Evolutionary conservation across 2,888 invertebrate species (phyloP).

Genomic region (Xestia c-nigrum): DNA sequence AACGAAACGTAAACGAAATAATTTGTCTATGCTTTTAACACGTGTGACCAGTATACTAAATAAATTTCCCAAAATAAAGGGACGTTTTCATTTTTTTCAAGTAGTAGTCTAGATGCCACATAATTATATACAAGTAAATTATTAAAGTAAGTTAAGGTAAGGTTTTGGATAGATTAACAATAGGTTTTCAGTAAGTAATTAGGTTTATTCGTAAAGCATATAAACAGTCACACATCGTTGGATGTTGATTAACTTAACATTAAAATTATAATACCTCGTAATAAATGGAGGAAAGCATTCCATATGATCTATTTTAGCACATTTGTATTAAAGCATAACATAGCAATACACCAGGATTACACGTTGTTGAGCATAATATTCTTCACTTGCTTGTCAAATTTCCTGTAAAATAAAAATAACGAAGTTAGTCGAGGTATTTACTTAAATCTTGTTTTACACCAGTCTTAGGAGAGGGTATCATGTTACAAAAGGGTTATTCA

Average conservation of each 20-base stretch:
- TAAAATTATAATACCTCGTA: slow-evolving; percentile 42
- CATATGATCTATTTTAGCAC: slow-evolving; percentile 37
- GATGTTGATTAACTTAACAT: slow-evolving; percentile 47
- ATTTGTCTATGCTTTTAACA: not conserved
- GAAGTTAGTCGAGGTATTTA: not conserved
- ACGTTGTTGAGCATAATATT: slow-evolving; percentile 90
- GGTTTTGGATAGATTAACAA: not conserved
- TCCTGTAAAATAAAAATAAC: slow-evolving; percentile 85
- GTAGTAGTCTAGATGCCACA: not conserved
- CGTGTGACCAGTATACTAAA: slow-evolving; percentile 12
- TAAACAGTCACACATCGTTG: slow-evolving; percentile 45
- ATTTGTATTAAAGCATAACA: slow-evolving; percentile 30
- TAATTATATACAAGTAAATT: not conserved
- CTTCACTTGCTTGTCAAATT: slow-evolving; percentile 92
- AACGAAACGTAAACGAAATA: slow-evolving; percentile 27
- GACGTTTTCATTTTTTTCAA: not conserved
- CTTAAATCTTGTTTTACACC: not conserved
- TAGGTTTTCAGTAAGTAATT: slow-evolving; percentile 16
- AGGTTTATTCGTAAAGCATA: slow-evolving; percentile 55
- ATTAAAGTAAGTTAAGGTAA: not conserved
- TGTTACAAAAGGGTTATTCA: not conserved
- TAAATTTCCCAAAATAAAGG: slow-evolving; percentile 1
- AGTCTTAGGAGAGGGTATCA: not conserved
- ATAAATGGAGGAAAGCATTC: slow-evolving; percentile 44
- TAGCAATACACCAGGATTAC: slow-evolving; percentile 57